phyloP scores from a whole-genome alignment of 2,113 vertebrate species.

The Phalacrocorax pelagicus region DNA sequence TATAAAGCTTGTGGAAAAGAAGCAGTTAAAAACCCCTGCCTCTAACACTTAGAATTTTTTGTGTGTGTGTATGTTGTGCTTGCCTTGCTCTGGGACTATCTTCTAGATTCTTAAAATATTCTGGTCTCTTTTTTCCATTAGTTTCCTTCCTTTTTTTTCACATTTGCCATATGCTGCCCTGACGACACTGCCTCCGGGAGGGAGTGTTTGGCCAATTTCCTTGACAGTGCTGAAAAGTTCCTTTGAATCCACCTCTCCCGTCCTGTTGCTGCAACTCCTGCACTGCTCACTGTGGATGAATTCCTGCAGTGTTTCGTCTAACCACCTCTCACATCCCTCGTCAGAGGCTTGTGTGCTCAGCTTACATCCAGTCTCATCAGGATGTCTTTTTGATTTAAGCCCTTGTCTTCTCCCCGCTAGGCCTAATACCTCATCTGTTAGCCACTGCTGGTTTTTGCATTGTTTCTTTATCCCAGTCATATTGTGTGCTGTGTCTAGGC shows the following conservation, averaged over 20 bases:
- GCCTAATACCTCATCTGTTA: conserved; percentile 61
- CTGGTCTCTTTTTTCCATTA: neutral
- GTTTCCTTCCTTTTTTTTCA: neutral
- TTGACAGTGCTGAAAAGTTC: conserved; percentile 30
- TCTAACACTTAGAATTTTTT: neutral
- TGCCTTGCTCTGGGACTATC: neutral
- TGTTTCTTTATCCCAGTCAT: conserved; percentile 35
- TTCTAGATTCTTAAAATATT: neutral
- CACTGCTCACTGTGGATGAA: conserved; percentile 13
- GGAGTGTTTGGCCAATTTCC: conserved; percentile 1
- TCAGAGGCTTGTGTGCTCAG: conserved; percentile 22
- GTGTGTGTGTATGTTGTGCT: neutral
- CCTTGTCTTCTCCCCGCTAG: conserved; percentile 44
- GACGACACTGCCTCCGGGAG: neutral
- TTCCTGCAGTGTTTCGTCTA: neutral
- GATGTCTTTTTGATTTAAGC: conserved; percentile 72
- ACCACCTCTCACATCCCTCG: neutral
- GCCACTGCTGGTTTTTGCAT: conserved; percentile 22
- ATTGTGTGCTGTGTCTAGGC: neutral
- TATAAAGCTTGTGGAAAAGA: neutral
- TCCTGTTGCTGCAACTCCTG: neutral
- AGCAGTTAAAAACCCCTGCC: neutral
- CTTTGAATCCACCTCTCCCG: neutral
- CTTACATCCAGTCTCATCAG: conserved; percentile 62
- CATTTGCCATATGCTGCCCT: conserved; percentile 29